Evolutionary conservation across 2,113 vertebrate species (phyloP).

Genomic region (Trichechus manatus): DNA sequence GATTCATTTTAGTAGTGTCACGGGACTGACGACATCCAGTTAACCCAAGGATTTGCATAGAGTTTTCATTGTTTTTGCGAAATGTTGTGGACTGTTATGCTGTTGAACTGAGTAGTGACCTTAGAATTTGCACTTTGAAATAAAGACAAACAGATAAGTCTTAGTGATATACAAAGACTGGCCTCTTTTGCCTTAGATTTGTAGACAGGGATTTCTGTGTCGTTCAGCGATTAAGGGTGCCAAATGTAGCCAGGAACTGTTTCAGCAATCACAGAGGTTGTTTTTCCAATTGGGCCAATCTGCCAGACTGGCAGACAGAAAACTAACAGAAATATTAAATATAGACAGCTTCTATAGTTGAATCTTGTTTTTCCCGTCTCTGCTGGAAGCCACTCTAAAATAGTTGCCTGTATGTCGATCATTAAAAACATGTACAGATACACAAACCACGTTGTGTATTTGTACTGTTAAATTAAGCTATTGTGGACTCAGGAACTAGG

Average conservation of each 20-base stretch:
- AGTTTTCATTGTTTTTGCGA: constrained; percentile 79
- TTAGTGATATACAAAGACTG: constrained; percentile 77
- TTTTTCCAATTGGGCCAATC: constrained; percentile 83
- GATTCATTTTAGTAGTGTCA: constrained; percentile 60
- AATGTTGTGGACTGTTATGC: constrained; percentile 66
- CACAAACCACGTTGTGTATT: constrained; percentile 64
- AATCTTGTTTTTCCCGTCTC: constrained; percentile 74
- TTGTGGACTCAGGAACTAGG: constrained; percentile 61
- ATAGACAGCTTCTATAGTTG: constrained; percentile 80
- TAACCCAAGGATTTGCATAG: constrained; percentile 71
- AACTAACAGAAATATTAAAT: constrained; percentile 81
- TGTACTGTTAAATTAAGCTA: constrained; percentile 80
- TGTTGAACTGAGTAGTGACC: constrained; percentile 70
- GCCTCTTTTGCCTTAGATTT: constrained; percentile 76
- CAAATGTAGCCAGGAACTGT: constrained; percentile 78
- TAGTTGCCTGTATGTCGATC: constrained; percentile 70
- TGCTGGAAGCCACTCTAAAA: constrained; percentile 74
- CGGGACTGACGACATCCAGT: constrained; percentile 54
- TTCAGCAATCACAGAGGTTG: constrained; percentile 77
- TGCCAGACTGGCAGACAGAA: constrained; percentile 83
- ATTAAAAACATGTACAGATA: constrained; percentile 78
- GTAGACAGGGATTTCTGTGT: constrained; percentile 75
- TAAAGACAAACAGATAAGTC: constrained; percentile 82
- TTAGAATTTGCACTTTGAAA: constrained; percentile 80
- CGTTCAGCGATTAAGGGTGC: constrained; percentile 70